These are phyloP conservation scores for Nemoura dubitans DNA, from an alignment of 2,888 invertebrate genomes.

Conservation along the genomic window DNA sequence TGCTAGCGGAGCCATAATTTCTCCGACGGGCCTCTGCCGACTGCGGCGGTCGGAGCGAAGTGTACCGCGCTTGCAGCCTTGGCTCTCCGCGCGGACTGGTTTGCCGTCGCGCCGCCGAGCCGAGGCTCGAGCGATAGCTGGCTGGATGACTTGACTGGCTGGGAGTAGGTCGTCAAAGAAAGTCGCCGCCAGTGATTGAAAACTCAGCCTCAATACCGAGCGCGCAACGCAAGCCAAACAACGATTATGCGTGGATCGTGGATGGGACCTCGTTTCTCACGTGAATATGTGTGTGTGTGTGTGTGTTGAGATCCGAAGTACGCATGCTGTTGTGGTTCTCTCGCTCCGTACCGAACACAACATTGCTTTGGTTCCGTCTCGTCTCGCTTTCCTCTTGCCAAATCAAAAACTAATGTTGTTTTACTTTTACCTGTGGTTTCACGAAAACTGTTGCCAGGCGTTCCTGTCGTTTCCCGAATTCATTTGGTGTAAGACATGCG, in stretches of 20 bases:
- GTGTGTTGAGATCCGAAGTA: too few species aligned
- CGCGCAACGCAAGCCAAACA: background rate
- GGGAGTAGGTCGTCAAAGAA: slow-evolving; percentile 37
- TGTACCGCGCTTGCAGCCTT: slow-evolving; percentile 31
- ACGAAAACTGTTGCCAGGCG: too few species aligned
- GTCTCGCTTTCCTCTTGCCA: too few species aligned
- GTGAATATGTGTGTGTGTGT: too few species aligned
- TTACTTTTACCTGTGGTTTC: too few species aligned
- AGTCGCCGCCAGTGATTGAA: slow-evolving; percentile 8
- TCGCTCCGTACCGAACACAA: too few species aligned
- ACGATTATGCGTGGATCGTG: background rate
- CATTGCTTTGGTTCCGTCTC: too few species aligned
- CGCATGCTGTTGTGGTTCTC: too few species aligned
- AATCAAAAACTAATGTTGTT: too few species aligned
- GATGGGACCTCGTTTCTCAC: background rate
- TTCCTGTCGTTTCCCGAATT: too few species aligned
- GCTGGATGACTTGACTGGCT: background rate
- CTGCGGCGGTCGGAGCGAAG: background rate
- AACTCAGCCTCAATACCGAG: background rate
- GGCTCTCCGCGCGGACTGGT: slow-evolving; percentile 1
- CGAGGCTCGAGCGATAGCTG: background rate
- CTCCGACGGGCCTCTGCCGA: background rate
- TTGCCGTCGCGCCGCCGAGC: background rate
- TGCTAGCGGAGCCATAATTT: background rate
- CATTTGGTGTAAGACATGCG: too few species aligned